Percentiles rank a stretch among this genome's conserved stretches.
Conservation (phyloP, 2,113 vertebrate genomes). For the Bothrops jararaca region DNA sequence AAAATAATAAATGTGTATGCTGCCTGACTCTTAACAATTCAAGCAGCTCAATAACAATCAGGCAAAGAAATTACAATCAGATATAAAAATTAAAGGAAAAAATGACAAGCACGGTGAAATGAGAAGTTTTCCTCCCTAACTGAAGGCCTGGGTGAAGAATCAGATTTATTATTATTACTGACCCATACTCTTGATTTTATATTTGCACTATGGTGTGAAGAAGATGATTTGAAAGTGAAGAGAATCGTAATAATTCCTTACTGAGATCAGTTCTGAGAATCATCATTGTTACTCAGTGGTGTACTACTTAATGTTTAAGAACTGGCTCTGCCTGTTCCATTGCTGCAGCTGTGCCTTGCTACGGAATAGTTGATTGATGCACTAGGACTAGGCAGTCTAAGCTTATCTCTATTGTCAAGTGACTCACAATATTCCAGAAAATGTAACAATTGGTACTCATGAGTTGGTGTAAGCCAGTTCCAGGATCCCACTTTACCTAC, state of each 20-base stretch:
- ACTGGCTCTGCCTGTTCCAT: not conserved
- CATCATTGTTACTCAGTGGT: not conserved
- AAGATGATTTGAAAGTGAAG: not conserved
- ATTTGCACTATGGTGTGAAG: not conserved
- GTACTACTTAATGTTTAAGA: not conserved
- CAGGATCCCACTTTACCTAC: not conserved
- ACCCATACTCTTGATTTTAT: not conserved
- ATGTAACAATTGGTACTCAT: not conserved
- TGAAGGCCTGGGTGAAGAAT: not conserved
- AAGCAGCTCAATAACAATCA: not conserved
- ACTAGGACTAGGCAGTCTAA: not conserved
- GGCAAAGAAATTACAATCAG: not conserved
- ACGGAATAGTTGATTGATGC: not conserved
- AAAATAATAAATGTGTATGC: not conserved
- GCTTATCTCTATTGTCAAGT: not conserved
- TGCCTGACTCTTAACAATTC: not conserved
- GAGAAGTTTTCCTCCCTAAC: not conserved
- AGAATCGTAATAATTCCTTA: not conserved
- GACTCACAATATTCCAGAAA: not conserved
- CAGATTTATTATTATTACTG: not conserved
- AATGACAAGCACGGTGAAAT: not conserved
- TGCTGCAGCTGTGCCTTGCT: not conserved
- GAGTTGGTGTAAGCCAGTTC: not conserved
- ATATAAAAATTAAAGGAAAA: not conserved
- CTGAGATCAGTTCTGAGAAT: not conserved